Conservation (phyloP, 2,797 vertebrate genomes). For the Anniella stebbinsi region DNA sequence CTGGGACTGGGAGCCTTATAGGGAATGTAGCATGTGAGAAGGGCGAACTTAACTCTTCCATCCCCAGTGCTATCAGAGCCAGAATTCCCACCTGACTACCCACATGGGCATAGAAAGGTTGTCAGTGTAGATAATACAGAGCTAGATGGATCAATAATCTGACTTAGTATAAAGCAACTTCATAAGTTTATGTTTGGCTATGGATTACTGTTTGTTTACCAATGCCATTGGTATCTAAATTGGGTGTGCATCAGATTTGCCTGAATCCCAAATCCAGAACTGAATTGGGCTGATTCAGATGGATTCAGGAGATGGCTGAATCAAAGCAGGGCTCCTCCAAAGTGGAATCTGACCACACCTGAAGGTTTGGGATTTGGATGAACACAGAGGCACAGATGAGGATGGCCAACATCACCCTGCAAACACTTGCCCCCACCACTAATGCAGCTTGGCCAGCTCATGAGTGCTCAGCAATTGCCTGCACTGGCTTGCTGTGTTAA, state of each 20-base stretch:
- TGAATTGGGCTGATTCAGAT: no score
- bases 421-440: no score
- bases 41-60: neutral
- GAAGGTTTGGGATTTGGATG: neutral
- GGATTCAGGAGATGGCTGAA: no score
- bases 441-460: no score
- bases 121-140: neutral
- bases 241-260: no score
- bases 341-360: neutral
- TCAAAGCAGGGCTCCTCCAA: no score
- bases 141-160: neutral
- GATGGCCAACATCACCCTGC: no score
- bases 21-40: neutral
- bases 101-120: neutral
- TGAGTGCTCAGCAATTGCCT: no score
- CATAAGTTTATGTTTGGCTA: neutral
- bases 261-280: no score
- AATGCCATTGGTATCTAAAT: neutral
- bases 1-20: neutral
- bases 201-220: neutral
- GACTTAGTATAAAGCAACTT: neutral
- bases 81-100: neutral
- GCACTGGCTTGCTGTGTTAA: no score
- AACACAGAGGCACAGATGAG: no score
- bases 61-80: neutral